Conservation (phyloP, 2,797 vertebrate species). For the Crotalus adamanteus region DNA sequence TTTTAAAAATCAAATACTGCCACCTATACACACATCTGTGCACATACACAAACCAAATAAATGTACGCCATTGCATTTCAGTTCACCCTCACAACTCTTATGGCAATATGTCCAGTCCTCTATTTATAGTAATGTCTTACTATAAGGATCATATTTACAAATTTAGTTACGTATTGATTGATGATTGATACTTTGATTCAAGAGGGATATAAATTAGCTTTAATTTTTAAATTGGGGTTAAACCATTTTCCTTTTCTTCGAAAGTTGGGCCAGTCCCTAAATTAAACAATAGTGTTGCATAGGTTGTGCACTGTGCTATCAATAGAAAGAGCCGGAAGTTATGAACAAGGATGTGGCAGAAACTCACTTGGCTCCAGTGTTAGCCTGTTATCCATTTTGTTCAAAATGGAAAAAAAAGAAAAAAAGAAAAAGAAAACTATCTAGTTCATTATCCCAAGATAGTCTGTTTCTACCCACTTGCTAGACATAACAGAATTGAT, state of each 20-base stretch:
- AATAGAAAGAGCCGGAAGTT: conserved; percentile 44
- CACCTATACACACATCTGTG: neutral
- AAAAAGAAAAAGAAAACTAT: conserved; percentile 39
- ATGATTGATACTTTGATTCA: conserved; percentile 4
- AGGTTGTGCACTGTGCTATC: neutral
- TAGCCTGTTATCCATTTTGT: conserved; percentile 47
- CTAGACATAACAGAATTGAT: conserved; percentile 57
- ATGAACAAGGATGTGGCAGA: conserved; percentile 44
- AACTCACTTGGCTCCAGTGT: conserved; percentile 45
- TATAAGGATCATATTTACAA: neutral
- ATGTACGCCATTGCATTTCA: neutral
- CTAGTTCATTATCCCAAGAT: conserved; percentile 63
- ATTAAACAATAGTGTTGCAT: conserved; percentile 50
- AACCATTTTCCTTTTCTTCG: conserved; percentile 25
- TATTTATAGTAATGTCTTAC: neutral
- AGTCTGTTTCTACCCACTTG: conserved; percentile 57
- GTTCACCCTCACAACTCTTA: neutral
- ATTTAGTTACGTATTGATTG: conserved; percentile 7
- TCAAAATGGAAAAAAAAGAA: conserved; percentile 47
- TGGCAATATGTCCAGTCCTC: neutral
- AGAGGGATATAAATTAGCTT: rapidly evolving
- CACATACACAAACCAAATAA: neutral
- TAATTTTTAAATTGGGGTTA: conserved; percentile 5
- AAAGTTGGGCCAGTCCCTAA: conserved; percentile 19
- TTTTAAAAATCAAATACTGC: neutral